Conservation (phyloP, 37 sponge, comb jelly and placozoan species). For the Dysidea cf. avara region DNA sequence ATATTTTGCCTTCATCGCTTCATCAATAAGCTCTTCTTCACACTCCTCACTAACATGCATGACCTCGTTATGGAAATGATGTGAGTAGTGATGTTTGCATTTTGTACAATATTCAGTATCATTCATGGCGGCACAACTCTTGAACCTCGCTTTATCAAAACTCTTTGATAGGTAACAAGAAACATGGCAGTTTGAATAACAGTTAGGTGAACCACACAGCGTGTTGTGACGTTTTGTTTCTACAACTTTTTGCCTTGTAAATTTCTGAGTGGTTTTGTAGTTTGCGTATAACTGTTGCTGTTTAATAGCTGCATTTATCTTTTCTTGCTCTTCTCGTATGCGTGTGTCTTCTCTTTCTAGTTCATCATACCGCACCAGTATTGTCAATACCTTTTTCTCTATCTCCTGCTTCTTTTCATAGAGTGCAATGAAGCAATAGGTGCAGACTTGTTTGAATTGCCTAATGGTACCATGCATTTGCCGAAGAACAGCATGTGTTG, state of each 20-base stretch:
- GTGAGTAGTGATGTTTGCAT: slow-evolving; percentile 26
- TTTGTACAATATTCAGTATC: slow-evolving; percentile 3
- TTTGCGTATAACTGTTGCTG: not conserved
- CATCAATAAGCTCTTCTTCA: not conserved
- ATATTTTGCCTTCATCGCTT: slow-evolving; percentile 12
- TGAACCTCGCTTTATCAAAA: slow-evolving; percentile 26
- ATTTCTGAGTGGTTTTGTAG: not conserved
- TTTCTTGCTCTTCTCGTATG: not conserved
- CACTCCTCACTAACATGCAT: not conserved
- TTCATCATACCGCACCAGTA: slow-evolving; percentile 6
- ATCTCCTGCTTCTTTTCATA: slow-evolving; percentile 27
- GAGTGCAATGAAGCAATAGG: slow-evolving; percentile 13
- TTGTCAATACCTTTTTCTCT: not conserved
- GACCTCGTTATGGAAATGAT: slow-evolving; percentile 17
- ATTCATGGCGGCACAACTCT: slow-evolving; percentile 24
- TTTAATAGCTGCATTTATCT: slow-evolving; percentile 6
- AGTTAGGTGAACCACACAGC: slow-evolving; percentile 20
- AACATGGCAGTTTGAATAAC: slow-evolving; percentile 44
- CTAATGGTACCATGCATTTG: not conserved
- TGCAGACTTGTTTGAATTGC: slow-evolving; percentile 2
- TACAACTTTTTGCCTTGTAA: not conserved
- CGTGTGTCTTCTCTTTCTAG: not conserved
- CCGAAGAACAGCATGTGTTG: not conserved
- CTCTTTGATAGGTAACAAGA: slow-evolving; percentile 3
- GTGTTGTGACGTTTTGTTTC: slow-evolving; percentile 31